These are phyloP conservation scores for Sarcophaga caerulescens DNA, from an alignment of 2,888 invertebrate species.

Conservation along the genomic window DNA sequence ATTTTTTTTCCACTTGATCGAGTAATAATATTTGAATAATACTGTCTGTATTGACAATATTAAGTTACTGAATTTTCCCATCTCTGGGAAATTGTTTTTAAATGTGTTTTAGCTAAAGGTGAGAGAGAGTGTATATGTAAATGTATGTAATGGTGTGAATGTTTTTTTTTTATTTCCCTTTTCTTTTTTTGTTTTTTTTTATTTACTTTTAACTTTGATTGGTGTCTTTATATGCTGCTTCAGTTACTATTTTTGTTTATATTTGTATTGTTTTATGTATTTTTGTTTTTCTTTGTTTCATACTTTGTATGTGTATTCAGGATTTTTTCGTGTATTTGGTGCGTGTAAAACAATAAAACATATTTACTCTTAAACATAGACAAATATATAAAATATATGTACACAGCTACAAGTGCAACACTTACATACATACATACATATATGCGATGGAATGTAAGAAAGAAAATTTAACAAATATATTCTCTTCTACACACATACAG, in stretches of 20 bases:
- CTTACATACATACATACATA: background rate
- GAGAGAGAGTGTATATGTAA: too few species aligned
- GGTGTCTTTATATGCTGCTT: slow-evolving; percentile 20
- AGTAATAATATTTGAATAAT: too few species aligned
- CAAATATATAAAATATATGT: background rate
- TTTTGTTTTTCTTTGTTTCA: slow-evolving; percentile 10
- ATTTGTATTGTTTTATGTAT: slow-evolving; percentile 1
- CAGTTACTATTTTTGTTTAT: slow-evolving; percentile 7
- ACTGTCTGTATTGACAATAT: too few species aligned
- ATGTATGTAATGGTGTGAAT: too few species aligned
- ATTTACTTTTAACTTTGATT: slow-evolving; percentile 13
- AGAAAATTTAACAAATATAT: too few species aligned
- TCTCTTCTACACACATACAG: background rate
- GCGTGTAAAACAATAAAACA: slow-evolving; percentile 20
- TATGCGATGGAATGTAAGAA: background rate
- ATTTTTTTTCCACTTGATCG: too few species aligned
- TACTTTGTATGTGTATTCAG: slow-evolving; percentile 35
- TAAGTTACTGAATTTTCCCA: too few species aligned
- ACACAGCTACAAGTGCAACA: too few species aligned
- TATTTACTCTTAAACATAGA: slow-evolving; percentile 20
- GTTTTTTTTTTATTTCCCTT: too few species aligned
- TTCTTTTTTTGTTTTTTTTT: too few species aligned
- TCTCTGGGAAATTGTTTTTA: too few species aligned
- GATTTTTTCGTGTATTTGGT: slow-evolving; percentile 46
- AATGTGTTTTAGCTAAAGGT: too few species aligned